Evolutionary conservation across 1,140 invertebrate genomes (phyloP), one percentile per base, ranked within the genome.

Genomic region (Bilobella aurantiaca): DNA sequence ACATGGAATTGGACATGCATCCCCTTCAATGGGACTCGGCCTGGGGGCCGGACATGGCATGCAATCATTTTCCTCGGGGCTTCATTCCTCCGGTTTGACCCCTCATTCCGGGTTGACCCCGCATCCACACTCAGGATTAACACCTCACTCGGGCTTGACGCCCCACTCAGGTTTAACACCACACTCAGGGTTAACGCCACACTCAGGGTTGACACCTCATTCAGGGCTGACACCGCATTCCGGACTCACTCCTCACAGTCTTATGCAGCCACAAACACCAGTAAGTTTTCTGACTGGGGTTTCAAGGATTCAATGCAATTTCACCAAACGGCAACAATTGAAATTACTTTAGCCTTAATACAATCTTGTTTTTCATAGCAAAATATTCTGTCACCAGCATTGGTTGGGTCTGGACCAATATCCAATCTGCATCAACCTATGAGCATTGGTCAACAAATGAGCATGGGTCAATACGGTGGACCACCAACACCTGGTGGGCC

Each of bases 231-330:
- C n/a, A n/a, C n/a, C n/a, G n/a, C n/a, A n/a, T n/a, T n/a, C 70
- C 18, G 68, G 73, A 25, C 58, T 77, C 0, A 87, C 87, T 25
- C 90, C 89, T 12, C 85, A 85, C 65, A 83, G 80, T 74, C 76
- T 86, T 59, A 90, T 93, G 86, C 89, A 91, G 76, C 88, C 90
- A 0, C 89, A 92, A 78, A 92, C 90, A 62, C 90, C 91, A 47
- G 88, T 91, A 84, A 79, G 76, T 27, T 2, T 31, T 23, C n/a
- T 42, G n/a, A 42, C 37, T 8, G 37, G 37, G 8, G 8, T 8
- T 42, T 8, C 8, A 42, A 56, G 29, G 14, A 14, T n/a, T 49
- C 8, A 16, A 27, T 31, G 34, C 30, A 16, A 18, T 63, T 53
- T 31, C 23, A n/a, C 42, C 12, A n/a, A 59, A 31, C 14, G 14